Evolutionary conservation across 2,797 vertebrate species (phyloP), one percentile per base, ranked within the genome.

Genomic region (Mormyrops boulengeri): DNA sequence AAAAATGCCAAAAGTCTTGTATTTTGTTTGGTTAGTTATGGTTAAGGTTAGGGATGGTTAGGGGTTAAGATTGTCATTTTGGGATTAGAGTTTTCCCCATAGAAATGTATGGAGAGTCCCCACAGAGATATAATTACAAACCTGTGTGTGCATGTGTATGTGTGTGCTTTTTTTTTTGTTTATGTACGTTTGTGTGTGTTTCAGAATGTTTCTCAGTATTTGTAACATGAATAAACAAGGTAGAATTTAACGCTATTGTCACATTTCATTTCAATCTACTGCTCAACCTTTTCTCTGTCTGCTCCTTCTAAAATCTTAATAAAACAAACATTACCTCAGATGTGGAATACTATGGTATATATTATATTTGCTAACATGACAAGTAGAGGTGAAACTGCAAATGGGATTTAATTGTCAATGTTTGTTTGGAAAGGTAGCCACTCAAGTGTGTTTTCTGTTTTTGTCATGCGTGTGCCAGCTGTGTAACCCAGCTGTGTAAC

Each of bases 141-240:
- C 26, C 26, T 73, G 49, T 57, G 53, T 57, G 17, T 41, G 38
- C 26, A 30, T 30, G 26, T 30, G 26, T 57, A 7, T 84, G 92
- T 90, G 90, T 89, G 89, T 87, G 91, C 4, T 57, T 57, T 57
- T 30, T 57, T 30, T 62, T n/a, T 19, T 89, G 60, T 88, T 80
- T 88, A 60, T 88, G 86, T 85, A 73, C 88, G 7, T 30, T 30
- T 17, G n/a, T 50, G 89, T 50, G 5, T 50, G 49, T 49, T 50
- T 9, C 49, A 50, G 0, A 73, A 34, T 50, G 49, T 50, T 50
- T 50, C 49, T 50, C 49, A 8, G 49, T 57, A 6, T 57, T 57
- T 57, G 53, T 57, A 30, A 14, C 2, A 3, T 19, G 49, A 50
- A 50, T 50, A 9, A 57, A 19, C 12, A 57, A 57, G 53, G 53